Base-by-base conservation (phyloP, 2,888 invertebrate genomes). In the Quadriops clusia region DNA sequence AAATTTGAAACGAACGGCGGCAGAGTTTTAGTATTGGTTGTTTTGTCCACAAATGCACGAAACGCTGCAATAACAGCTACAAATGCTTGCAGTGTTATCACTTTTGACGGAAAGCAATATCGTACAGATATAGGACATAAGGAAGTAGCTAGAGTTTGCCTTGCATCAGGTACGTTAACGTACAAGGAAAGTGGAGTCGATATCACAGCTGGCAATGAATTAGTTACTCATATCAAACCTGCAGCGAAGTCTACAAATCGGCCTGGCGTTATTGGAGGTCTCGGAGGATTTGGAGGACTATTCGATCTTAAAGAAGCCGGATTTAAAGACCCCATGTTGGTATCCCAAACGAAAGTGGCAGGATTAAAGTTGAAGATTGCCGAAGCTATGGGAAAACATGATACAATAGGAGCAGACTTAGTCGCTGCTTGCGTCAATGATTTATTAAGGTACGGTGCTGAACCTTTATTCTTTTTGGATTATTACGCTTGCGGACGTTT, bases 401-500 rank as follows among this genome's bases (percentile, higher is more conserved):
- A 79, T 47, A 78, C 81, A 0, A 74, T 97, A 31, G 97, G 97
- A 1, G 81, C 87, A 45, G 98, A 98, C 61, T 67, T 98, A 17
- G 93, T 98, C 2, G 97, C 95, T 3, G 94, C 95, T 91, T 94
- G 94, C 53, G 94, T 89, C 24, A 98, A 98, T 63, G 94, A 97
- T 59, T 77, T 97, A 29, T 64, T 98, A 27, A 91, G 91, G 43
- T 85, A 91, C 38, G 95, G 94, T 23, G 97, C 94, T 0, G 89
- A 91, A 49, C 94, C 97, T 0, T 68, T 98, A 42, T 94, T 89
- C 45, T 97, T 98, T 63, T 65, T 98, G 10, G 97, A 98, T 67
- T 97, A 97, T 59, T 91, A 90, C 61, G 93, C 95, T 12, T 89
- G 89, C 52, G 91, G 94, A 1, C 67, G 75, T 30, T 65, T 98